Evolutionary conservation across 1,140 invertebrate genomes (phyloP).

Genomic region (Drosophila chauvacae): DNA sequence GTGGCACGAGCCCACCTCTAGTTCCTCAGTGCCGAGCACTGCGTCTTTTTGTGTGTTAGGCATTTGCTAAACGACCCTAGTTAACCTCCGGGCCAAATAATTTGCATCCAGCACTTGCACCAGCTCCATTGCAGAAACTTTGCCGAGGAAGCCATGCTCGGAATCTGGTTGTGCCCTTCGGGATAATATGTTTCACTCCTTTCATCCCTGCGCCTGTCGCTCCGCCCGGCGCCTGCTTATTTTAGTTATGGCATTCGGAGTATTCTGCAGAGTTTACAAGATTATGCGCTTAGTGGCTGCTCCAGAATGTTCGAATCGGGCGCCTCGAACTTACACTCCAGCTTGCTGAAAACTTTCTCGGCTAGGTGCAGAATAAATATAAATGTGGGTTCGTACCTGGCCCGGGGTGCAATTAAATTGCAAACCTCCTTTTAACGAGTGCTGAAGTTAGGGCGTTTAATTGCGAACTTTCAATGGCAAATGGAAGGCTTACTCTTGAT

Average conservation of each 20-base stretch:
- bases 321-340: constrained; percentile 56
- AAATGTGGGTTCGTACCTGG: constrained; percentile 41
- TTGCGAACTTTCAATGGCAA: constrained; percentile 16
- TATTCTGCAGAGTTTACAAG: constrained; percentile 80
- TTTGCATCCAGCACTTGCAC: constrained; percentile 82
- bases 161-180: constrained; percentile 67
- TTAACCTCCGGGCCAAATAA: constrained; percentile 81
- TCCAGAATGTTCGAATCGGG: constrained; percentile 39
- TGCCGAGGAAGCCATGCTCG: constrained; percentile 46
- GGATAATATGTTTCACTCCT: constrained; percentile 46
- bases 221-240: constrained; percentile 63
- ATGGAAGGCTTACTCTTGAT: constrained; percentile 17
- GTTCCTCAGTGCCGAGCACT: background rate
- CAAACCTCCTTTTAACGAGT: constrained; percentile 38
- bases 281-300: constrained; percentile 78
- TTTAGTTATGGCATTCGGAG: constrained; percentile 80
- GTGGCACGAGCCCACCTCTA: constrained; percentile 14
- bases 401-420: constrained; percentile 71
- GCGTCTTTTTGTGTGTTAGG: constrained; percentile 58
- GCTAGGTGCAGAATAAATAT: constrained; percentile 63
- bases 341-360: constrained; percentile 58
- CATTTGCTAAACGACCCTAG: constrained; percentile 83
- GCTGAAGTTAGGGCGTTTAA: constrained; percentile 6
- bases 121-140: constrained; percentile 54
- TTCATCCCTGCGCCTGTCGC: constrained; percentile 7